phyloP scores from a whole-genome alignment of 2,113 vertebrate species.

The Pteropus alecto region DNA sequence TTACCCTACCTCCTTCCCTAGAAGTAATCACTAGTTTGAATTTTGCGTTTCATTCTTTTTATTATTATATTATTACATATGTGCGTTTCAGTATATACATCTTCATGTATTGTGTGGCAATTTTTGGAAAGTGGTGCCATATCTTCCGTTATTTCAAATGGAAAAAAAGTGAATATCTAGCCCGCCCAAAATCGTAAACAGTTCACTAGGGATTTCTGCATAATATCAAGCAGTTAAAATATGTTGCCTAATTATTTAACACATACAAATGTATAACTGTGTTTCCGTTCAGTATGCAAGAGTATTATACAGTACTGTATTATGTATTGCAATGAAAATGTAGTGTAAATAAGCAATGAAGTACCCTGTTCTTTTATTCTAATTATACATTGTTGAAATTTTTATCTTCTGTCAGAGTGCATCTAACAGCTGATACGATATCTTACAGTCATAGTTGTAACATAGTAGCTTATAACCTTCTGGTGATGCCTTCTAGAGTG shows the following conservation, averaged over 20 bases:
- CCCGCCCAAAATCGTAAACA: neutral
- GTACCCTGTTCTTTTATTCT: neutral
- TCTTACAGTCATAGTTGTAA: neutral
- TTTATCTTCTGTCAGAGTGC: neutral
- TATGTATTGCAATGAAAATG: constrained; percentile 9
- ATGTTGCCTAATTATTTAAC: neutral
- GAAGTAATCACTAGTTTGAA: constrained; percentile 9
- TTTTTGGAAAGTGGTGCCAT: neutral
- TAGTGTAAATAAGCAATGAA: neutral
- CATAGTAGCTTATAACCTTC: neutral
- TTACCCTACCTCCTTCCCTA: neutral
- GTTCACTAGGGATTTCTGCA: constrained; percentile 4
- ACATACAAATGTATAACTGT: neutral
- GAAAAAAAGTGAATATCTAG: neutral
- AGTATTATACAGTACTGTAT: neutral
- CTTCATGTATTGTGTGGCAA: neutral
- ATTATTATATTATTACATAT: neutral
- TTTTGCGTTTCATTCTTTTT: constrained; percentile 19
- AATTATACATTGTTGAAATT: neutral
- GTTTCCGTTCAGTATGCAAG: neutral
- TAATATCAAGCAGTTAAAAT: constrained; percentile 21
- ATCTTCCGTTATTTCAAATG: neutral
- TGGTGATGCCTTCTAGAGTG: neutral
- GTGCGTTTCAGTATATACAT: neutral
- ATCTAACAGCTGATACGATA: neutral